These are phyloP conservation scores for Clarias batrachus DNA, from an alignment of 2,113 vertebrate genomes.

Conservation along the genomic window DNA sequence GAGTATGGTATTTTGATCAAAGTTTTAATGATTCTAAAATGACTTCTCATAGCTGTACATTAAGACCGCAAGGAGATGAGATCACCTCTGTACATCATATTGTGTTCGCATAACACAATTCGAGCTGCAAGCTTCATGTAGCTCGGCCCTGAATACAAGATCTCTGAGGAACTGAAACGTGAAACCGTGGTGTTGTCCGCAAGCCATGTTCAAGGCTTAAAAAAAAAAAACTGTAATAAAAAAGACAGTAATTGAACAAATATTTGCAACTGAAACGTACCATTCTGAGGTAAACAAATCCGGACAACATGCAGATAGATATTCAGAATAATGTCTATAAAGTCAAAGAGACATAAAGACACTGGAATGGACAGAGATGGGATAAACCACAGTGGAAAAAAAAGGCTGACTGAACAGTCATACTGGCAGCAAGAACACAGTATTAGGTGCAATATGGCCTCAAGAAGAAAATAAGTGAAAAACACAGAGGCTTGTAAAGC, in stretches of 20 bases:
- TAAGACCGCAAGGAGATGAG: constrained; percentile 86
- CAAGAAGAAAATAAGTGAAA: not conserved
- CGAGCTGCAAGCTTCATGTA: constrained; percentile 69
- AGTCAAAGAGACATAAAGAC: not conserved
- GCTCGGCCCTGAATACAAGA: constrained; percentile 81
- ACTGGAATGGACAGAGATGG: constrained; percentile 18
- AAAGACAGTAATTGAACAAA: not conserved
- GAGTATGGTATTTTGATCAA: constrained; percentile 73
- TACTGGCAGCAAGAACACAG: constrained; percentile 11
- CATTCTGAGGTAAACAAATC: constrained; percentile 16
- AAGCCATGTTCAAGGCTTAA: constrained; percentile 55
- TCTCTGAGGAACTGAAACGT: constrained; percentile 82
- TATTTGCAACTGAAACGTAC: not conserved
- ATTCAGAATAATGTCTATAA: not conserved
- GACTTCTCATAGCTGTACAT: constrained; percentile 89
- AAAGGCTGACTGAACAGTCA: not conserved
- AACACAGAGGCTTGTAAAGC: constrained; percentile 57
- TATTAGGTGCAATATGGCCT: constrained; percentile 18
- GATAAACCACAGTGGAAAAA: not conserved
- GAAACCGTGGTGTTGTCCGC: constrained; percentile 77
- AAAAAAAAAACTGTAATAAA: not conserved
- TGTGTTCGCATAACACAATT: constrained; percentile 73
- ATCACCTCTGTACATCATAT: constrained; percentile 69
- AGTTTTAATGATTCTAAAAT: constrained; percentile 93
- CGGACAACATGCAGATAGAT: not conserved